Conservation (phyloP, 2,113 vertebrate genomes). For the Malurus melanocephalus region DNA sequence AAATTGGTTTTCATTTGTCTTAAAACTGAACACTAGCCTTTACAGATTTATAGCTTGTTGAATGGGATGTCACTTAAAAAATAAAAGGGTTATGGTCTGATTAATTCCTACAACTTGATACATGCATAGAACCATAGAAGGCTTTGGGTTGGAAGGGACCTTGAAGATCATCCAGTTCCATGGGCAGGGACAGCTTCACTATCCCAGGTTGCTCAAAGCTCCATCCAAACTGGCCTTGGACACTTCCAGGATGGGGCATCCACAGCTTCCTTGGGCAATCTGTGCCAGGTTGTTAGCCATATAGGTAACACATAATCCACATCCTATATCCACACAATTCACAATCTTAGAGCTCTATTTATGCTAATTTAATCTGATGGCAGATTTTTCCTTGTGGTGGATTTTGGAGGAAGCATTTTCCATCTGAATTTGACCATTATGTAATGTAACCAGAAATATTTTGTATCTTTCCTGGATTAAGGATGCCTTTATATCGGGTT, state of each 20-base stretch:
- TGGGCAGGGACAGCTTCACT: neutral
- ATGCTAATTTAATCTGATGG: neutral
- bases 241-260: neutral
- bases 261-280: neutral
- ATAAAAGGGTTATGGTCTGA: neutral
- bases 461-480: neutral
- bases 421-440: neutral
- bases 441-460: neutral
- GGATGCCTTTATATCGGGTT: neutral
- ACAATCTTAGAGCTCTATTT: neutral
- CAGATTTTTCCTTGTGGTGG: neutral
- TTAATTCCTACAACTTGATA: neutral
- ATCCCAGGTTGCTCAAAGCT: neutral
- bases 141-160: neutral
- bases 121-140: neutral
- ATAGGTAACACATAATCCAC: neutral
- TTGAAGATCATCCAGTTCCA: neutral
- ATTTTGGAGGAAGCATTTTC: neutral
- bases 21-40: neutral
- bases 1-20: neutral
- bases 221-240: neutral
- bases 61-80: neutral
- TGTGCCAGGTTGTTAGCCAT: neutral
- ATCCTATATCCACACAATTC: fast-evolving
- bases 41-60: neutral